These are phyloP conservation scores for Cerastis leucographa DNA, from an alignment of 2,888 invertebrate genomes.

Conservation along the genomic window DNA sequence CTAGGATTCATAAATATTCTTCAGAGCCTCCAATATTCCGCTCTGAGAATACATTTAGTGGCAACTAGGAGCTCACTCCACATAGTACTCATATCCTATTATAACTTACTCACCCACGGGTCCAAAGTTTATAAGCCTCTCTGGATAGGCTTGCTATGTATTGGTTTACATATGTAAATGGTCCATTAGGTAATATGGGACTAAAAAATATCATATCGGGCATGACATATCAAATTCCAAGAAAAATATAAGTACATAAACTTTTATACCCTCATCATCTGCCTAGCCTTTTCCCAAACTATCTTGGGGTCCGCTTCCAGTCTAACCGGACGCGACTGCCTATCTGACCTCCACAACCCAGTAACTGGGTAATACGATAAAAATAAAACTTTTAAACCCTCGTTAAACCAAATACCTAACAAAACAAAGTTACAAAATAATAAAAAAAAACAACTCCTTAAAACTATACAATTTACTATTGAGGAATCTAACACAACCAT, in stretches of 20 bases:
- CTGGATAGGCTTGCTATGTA: background rate
- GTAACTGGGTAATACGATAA: too few species aligned
- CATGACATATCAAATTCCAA: too few species aligned
- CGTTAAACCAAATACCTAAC: background rate
- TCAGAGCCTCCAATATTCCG: background rate
- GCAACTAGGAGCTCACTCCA: background rate
- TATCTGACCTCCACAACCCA: too few species aligned
- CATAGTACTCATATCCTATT: background rate
- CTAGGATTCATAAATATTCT: background rate
- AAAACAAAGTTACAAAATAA: constrained; percentile 1
- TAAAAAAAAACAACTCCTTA: background rate
- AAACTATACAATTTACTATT: background rate
- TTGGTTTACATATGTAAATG: background rate
- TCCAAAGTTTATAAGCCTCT: background rate
- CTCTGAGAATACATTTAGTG: background rate
- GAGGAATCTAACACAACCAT: background rate
- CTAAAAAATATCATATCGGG: background rate
- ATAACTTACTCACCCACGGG: background rate
- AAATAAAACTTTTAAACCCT: background rate
- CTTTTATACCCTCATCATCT: background rate
- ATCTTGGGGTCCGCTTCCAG: too few species aligned
- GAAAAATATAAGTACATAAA: too few species aligned
- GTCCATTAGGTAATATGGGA: background rate
- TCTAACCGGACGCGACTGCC: too few species aligned
- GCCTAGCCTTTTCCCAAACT: too few species aligned